These are phyloP conservation scores for Cariama cristata DNA, from an alignment of 2,113 vertebrate species.

Conservation along the genomic window DNA sequence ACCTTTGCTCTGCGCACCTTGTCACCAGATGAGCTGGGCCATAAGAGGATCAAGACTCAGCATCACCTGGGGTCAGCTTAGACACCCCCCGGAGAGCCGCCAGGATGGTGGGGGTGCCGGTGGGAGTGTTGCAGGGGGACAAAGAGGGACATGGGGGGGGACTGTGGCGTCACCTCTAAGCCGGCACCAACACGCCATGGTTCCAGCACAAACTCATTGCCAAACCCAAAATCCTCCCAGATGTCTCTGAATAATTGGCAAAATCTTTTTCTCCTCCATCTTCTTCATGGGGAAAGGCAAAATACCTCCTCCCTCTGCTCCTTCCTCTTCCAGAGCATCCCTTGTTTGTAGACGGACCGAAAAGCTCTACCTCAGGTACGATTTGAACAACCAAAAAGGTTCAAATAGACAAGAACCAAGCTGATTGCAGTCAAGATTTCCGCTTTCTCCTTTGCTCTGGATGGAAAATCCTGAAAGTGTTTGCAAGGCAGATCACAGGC, in stretches of 20 bases:
- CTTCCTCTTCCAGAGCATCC: neutral
- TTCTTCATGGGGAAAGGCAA: neutral
- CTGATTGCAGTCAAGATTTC: neutral
- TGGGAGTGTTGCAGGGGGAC: neutral
- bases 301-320: neutral
- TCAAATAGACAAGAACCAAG: accelerated
- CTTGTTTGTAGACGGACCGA: neutral
- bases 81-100: accelerated
- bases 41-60: slow-evolving; percentile 43
- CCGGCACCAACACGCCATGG: neutral
- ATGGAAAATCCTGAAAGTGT: neutral
- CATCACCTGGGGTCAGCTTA: neutral
- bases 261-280: neutral
- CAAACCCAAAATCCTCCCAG: neutral
- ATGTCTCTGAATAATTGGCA: neutral
- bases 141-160: accelerated
- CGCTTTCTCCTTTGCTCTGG: neutral
- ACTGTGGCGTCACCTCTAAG: neutral
- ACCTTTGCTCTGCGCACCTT: neutral
- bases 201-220: neutral
- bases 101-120: accelerated
- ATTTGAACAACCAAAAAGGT: neutral
- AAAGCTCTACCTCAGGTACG: accelerated
- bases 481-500: neutral
- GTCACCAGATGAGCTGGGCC: neutral